These are phyloP conservation scores for Chiroxiphia lanceolata DNA, from an alignment of 2,797 vertebrate genomes.

Conservation along the genomic window DNA sequence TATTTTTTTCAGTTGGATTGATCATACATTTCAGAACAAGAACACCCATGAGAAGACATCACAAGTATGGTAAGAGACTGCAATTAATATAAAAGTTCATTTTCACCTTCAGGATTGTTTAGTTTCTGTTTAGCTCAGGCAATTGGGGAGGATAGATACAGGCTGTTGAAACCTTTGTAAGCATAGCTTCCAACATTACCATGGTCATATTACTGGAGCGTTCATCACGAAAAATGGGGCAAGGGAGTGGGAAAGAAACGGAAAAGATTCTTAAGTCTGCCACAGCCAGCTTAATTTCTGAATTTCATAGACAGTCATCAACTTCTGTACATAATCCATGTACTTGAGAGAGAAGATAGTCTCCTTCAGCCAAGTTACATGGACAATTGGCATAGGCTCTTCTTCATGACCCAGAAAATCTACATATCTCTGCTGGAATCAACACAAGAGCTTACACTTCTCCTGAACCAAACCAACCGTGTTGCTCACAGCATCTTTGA, in stretches of 20 bases:
- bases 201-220: not conserved
- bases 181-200: not conserved
- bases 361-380: not conserved
- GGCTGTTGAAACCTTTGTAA: not conserved
- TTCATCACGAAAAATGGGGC: not conserved
- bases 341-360: not conserved
- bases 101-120: constrained; percentile 1
- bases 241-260: not conserved
- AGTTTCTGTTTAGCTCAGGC: not conserved
- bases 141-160: not conserved
- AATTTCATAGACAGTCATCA: not conserved
- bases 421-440: not conserved
- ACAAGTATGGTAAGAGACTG: not conserved
- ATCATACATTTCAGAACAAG: constrained; percentile 7
- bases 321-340: not conserved
- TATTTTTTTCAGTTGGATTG: constrained; percentile 2
- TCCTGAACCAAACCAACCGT: not conserved
- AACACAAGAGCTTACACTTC: not conserved
- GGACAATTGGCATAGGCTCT: not conserved
- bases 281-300: not conserved
- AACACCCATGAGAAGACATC: constrained; percentile 3
- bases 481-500: rapidly evolving
- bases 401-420: not conserved
- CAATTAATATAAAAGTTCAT: not conserved
- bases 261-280: not conserved